Percentiles rank a stretch among this genome's conserved stretches.
These are phyloP conservation scores for Rhizomys pruinosus DNA, from an alignment of 2,113 vertebrate genomes.

Conservation along the genomic window DNA sequence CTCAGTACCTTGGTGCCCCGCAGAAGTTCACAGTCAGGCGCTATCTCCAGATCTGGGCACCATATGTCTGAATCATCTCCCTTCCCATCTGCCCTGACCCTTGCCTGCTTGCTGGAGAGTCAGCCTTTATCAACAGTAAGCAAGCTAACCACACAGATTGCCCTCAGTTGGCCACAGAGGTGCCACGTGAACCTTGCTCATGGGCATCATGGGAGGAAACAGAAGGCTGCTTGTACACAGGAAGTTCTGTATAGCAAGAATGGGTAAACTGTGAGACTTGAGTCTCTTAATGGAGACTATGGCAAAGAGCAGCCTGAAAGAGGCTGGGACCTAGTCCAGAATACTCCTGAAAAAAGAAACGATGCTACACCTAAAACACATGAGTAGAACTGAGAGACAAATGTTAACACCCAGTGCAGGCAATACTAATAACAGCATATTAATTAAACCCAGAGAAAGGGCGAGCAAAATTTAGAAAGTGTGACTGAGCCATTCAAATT, in stretches of 20 bases:
- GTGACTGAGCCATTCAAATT: conserved; percentile 36
- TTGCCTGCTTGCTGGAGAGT: neutral
- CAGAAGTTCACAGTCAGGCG: neutral
- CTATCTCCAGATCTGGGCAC: fast-evolving
- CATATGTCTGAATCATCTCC: neutral
- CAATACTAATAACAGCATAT: conserved; percentile 5
- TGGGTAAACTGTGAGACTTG: too few species aligned
- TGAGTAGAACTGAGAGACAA: neutral
- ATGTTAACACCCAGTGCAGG: neutral
- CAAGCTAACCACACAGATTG: neutral
- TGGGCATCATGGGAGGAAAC: neutral
- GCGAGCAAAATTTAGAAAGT: conserved; percentile 43
- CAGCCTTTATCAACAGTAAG: fast-evolving
- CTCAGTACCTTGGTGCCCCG: neutral
- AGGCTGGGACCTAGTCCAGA: neutral
- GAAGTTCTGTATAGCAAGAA: neutral
- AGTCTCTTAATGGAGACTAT: fast-evolving
- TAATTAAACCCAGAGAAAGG: conserved; percentile 51
- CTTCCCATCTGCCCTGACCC: neutral
- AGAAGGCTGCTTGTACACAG: neutral
- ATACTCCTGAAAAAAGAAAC: neutral
- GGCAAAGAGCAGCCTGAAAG: conserved; percentile 23
- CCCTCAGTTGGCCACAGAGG: neutral
- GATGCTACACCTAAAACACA: neutral
- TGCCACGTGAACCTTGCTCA: fast-evolving